Conservation (phyloP, 2,113 vertebrate species). For the Arenaria interpres region DNA sequence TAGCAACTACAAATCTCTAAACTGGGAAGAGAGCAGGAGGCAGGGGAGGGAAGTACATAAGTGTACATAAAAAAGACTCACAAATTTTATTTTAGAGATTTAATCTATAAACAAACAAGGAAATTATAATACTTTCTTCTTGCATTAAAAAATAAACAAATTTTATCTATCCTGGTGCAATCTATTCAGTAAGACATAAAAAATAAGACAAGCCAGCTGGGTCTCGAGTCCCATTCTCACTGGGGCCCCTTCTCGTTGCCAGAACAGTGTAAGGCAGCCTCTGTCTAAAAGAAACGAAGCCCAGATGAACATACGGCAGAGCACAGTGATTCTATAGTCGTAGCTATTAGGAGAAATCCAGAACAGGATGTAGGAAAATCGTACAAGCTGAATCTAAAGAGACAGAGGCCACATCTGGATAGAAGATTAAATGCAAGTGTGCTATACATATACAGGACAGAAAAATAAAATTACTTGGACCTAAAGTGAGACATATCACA, state of each 20-base stretch:
- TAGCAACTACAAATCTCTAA: neutral
- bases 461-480: slow-evolving; percentile 33
- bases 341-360: slow-evolving; percentile 45
- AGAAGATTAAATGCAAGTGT: slow-evolving; percentile 26
- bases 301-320: neutral
- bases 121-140: neutral
- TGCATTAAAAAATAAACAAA: neutral
- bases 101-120: neutral
- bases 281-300: neutral
- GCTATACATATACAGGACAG: neutral
- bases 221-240: neutral
- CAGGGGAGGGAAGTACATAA: neutral
- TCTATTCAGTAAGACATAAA: neutral
- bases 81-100: neutral
- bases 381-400: slow-evolving; percentile 12
- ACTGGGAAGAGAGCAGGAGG: neutral
- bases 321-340: neutral
- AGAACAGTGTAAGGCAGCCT: neutral
- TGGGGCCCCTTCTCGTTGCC: neutral
- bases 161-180: neutral
- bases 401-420: slow-evolving; percentile 36
- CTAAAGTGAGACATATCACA: neutral
- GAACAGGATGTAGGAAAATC: slow-evolving; percentile 56
- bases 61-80: neutral
- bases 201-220: slow-evolving; percentile 16